Conservation (phyloP, 2,888 invertebrate genomes). For the Agrypnus murinus region DNA sequence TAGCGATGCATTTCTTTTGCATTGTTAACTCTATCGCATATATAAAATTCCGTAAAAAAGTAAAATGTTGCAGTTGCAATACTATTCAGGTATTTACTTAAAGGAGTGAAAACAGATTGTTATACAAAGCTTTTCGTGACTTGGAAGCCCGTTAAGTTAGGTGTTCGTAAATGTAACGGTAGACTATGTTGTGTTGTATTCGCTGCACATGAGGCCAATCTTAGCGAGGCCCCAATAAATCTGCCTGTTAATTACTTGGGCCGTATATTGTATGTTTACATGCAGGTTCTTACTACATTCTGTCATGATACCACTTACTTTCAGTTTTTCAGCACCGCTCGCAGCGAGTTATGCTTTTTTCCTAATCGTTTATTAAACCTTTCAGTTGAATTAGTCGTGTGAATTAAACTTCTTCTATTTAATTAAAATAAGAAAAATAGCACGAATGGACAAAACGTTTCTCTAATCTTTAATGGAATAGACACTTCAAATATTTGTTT, state of each 20-base stretch:
- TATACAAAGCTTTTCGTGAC: conserved; percentile 64
- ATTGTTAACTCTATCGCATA: conserved; percentile 32
- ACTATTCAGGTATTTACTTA: conserved; percentile 55
- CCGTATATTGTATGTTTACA: conserved; percentile 64
- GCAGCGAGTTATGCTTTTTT: conserved; percentile 18
- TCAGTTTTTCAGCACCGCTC: conserved; percentile 41
- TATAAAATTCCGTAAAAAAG: conserved; percentile 36
- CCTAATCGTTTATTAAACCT: conserved; percentile 5
- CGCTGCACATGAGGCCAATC: conserved; percentile 63
- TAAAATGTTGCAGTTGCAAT: conserved; percentile 32
- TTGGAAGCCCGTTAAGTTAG: conserved; percentile 63
- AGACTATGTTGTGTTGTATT: conserved; percentile 62
- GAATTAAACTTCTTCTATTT: no score
- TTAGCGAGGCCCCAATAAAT: conserved; percentile 64
- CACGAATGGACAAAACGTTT: no score
- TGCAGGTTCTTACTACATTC: conserved; percentile 61
- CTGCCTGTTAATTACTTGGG: conserved; percentile 67
- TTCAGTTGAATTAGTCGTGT: conserved; percentile 16
- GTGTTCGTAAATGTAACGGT: conserved; percentile 67
- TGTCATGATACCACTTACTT: conserved; percentile 46
- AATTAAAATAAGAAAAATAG: no score
- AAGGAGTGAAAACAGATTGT: conserved; percentile 61
- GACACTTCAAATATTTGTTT: no score
- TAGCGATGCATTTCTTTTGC: conserved; percentile 33
- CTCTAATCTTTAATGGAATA: no score